These are phyloP conservation scores for Eremobia ochroleuca DNA, from an alignment of 2,888 invertebrate species.

Conservation along the genomic window DNA sequence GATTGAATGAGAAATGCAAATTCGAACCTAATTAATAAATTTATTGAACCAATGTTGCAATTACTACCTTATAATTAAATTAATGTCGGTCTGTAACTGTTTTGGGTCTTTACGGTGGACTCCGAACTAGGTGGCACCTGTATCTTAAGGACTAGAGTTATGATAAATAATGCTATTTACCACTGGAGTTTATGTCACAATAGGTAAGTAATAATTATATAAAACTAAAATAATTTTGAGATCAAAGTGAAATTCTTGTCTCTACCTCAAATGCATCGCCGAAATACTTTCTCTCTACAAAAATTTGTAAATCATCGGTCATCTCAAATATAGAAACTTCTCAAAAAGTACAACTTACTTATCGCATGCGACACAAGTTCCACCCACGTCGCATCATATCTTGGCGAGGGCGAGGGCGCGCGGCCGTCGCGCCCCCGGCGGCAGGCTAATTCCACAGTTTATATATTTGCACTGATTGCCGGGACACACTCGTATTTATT, in stretches of 20 bases:
- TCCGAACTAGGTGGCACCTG: neutral
- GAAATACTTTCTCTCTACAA: neutral
- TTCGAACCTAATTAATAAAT: neutral
- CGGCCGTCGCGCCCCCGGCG: constrained; percentile 72
- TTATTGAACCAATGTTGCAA: neutral
- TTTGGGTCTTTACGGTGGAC: neutral
- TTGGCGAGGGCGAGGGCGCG: constrained; percentile 51
- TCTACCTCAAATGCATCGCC: neutral
- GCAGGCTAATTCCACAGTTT: constrained; percentile 85
- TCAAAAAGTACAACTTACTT: constrained; percentile 26
- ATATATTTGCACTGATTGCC: constrained; percentile 88
- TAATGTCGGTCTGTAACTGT: too few relatives aligned
- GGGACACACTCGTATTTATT: constrained; percentile 82
- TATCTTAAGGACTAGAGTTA: too few relatives aligned
- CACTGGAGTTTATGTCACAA: too few relatives aligned
- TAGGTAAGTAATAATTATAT: too few relatives aligned
- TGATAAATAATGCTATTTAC: too few relatives aligned
- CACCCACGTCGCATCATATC: constrained; percentile 57
- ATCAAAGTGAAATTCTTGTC: neutral
- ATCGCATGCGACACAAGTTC: constrained; percentile 42
- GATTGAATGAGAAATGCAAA: neutral
- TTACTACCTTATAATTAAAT: too few relatives aligned
- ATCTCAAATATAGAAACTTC: constrained; percentile 29
- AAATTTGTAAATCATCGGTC: neutral
- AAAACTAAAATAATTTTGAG: neutral